Percentiles rank a stretch among this genome's conserved stretches.
Evolutionary conservation across 2,113 vertebrate species (phyloP).

Genomic region (Pelecanus crispus): DNA sequence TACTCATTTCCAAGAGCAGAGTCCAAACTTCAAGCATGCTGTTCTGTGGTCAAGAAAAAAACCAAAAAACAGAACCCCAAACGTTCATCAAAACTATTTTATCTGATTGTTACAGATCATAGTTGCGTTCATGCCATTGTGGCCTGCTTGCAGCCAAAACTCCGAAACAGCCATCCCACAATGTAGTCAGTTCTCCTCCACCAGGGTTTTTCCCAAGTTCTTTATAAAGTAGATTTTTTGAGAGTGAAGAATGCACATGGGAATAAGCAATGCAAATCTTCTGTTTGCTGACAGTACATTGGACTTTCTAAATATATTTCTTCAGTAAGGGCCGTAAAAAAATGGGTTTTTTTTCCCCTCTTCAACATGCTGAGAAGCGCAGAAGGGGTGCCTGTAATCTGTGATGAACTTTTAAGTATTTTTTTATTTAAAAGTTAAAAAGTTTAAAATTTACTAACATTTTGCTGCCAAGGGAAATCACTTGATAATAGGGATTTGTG

Average conservation of each 20-base stretch:
- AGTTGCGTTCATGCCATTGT: not conserved
- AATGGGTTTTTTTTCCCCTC: fast-evolving
- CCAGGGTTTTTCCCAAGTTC: not conserved
- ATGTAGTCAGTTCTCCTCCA: not conserved
- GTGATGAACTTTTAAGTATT: not conserved
- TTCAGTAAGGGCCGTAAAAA: not conserved
- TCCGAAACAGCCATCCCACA: not conserved
- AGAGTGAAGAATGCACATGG: slow-evolving; percentile 13
- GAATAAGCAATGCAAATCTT: slow-evolving; percentile 22
- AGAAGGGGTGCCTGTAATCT: not conserved
- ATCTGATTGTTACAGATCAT: not conserved
- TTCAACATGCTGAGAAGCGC: not conserved
- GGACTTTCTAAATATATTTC: slow-evolving; percentile 39
- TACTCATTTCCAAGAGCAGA: not conserved
- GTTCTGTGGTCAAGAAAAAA: not conserved
- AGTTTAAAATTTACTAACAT: not conserved
- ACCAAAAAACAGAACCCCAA: not conserved
- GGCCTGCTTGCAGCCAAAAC: not conserved
- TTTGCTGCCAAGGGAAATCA: not conserved
- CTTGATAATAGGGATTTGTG: not conserved
- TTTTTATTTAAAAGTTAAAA: not conserved
- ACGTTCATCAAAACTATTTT: not conserved
- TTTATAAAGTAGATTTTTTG: slow-evolving; percentile 33
- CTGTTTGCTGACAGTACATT: slow-evolving; percentile 15
- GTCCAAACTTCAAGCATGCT: not conserved